These are phyloP conservation scores for Corydoras sp. DNA, from an alignment of 2,113 vertebrate genomes.

Conservation along the genomic window DNA sequence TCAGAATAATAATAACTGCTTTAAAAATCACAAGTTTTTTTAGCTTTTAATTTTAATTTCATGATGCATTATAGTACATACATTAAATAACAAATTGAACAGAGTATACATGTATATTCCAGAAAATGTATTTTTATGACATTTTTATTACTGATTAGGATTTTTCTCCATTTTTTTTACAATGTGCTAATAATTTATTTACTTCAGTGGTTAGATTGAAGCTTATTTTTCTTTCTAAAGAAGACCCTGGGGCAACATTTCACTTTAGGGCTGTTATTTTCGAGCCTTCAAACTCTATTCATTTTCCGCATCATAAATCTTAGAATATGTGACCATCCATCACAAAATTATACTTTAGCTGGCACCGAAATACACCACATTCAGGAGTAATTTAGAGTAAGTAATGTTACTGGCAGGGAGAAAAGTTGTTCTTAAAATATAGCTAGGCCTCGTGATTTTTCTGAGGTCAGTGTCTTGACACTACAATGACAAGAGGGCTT, in stretches of 20 bases:
- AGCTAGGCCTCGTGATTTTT: slow-evolving; percentile 19
- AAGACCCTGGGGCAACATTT: background rate
- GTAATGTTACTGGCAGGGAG: slow-evolving; percentile 30
- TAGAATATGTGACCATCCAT: slow-evolving; percentile 29
- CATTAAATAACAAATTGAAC: too few relatives aligned
- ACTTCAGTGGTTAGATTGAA: too few relatives aligned
- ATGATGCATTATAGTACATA: too few relatives aligned
- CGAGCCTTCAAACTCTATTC: background rate
- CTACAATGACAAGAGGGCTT: slow-evolving; percentile 33
- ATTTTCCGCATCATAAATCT: slow-evolving; percentile 27
- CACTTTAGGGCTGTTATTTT: background rate
- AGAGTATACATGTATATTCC: too few relatives aligned
- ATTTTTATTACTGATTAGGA: too few relatives aligned
- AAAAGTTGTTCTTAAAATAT: slow-evolving; percentile 35
- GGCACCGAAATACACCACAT: slow-evolving; percentile 27
- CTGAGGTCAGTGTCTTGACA: slow-evolving; percentile 18
- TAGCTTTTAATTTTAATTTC: too few relatives aligned
- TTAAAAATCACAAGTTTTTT: too few relatives aligned
- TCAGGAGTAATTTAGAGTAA: slow-evolving; percentile 37
- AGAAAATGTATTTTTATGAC: too few relatives aligned
- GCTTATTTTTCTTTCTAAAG: background rate
- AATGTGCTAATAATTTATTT: too few relatives aligned
- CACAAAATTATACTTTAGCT: slow-evolving; percentile 38
- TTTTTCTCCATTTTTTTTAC: too few relatives aligned
- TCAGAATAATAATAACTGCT: too few relatives aligned